Base-by-base conservation (phyloP, 1,140 invertebrate genomes). In the Elymnias hypermnestra region DNA sequence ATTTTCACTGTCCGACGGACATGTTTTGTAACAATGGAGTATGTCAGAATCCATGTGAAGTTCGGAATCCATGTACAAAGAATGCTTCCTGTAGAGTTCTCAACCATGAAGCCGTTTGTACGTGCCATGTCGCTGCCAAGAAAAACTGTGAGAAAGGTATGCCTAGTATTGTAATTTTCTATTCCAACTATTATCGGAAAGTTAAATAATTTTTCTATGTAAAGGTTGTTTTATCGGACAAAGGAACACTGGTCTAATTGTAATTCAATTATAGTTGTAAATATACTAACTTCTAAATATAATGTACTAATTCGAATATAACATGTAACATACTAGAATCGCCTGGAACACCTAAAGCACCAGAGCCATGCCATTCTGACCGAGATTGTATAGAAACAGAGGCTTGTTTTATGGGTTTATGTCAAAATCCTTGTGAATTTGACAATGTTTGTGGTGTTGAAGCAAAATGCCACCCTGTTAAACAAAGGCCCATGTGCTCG, bases 401-500 rank as follows among this genome's bases (percentile, higher is more conserved):
- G 86, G 91, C 91, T 54, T 93, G 92, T 76, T 92, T 91, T 74
- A 91, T 91, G 88, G 91, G 90, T 63, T 63, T 90, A 54, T 93
- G 92, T 78, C 89, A 92, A 76, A 90, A 93, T 83, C 90, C 92
- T 48, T 94, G 93, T 76, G 90, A 91, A 56, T 90, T 93, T 86
- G 89, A 91, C 45, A 90, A 91, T 70, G 89, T 92, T 43, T 94
- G 93, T 87, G 93, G 86, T 35, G 61, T 74, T 47, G 82, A 88
- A 61, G 92, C 92, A 33, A 91, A 91, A 66, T 94, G 92, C 70
- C 89, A 91, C 59, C 90, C 90, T 25, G 89, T 92, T 83, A 91
- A 91, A 74, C 92, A 93, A 82, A 89, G 92, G 54, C 92, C 93
- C 2, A 92, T 94, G 75, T 94, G 93, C 86, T 92, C 90, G 56